Evolutionary conservation across 2,888 invertebrate species (phyloP), one percentile per base, ranked within the genome.

Genomic region (Yponomeuta malinellus): DNA sequence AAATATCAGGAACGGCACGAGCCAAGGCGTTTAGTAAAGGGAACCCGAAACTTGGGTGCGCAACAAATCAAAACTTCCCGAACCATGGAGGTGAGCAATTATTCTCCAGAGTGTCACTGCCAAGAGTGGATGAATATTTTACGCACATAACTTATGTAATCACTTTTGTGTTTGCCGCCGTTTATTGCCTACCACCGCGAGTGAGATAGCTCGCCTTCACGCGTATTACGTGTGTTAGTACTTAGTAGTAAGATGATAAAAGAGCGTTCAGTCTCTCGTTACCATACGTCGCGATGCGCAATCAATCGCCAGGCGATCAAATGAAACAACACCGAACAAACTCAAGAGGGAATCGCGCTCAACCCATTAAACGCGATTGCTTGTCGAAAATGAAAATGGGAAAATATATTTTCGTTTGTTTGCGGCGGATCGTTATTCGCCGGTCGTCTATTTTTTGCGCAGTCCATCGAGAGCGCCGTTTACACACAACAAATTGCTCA

Each of bases 381-480:
- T 89, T 89, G 89, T 89, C 89, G 85, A 88, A 90, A 89, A 90
- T 90, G 85, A 89, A 89, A 89, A 89, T 83, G 84, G 85, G 81
- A 77, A 82, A 82, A 88, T 88, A 89, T 85, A 88, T 90, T 86
- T 89, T 83, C 86, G 86, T 87, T 88, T 86, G 85, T 87, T 82
- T 69, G 71, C 82, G 77, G 77, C 77, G 78, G 76, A 66, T 78
- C 80, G 81, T 81, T 85, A 82, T 84, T 79, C 77, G 81, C 79
- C 82, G 84, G 85, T 87, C 86, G 71, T 87, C 87, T 81, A 78
- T 80, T 87, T 89, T 88, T 84, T 83, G 83, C 86, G 86, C 88
- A 86, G 83, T 85, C 87, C 87, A 76, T 78, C 80, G 86, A 86
- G 52, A 84, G 78, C 81, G 83, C 81, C 84, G 86, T 86, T 88